Conservation (phyloP, 2,797 vertebrate genomes). For the Pogoniulus pusillus region DNA sequence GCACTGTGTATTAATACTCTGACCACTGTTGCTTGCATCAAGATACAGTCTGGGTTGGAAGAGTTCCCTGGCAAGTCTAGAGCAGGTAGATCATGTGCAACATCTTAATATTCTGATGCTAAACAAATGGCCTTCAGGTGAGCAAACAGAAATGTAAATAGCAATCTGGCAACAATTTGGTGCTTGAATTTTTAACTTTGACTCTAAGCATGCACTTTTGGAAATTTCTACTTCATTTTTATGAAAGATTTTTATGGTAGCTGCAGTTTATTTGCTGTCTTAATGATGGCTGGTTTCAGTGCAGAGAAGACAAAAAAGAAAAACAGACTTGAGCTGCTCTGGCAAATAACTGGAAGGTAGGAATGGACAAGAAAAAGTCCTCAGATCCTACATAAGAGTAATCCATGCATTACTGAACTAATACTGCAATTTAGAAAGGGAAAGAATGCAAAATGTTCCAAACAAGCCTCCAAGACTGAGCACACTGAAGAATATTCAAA, state of each 20-base stretch:
- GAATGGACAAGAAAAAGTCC: not conserved
- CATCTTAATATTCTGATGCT: not conserved
- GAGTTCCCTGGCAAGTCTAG: not conserved
- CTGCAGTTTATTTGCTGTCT: not conserved
- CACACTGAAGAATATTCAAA: not conserved
- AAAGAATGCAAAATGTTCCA: not conserved
- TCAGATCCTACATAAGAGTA: not conserved
- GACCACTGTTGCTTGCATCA: not conserved
- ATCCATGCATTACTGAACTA: not conserved
- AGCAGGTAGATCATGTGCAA: not conserved
- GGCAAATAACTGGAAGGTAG: not conserved
- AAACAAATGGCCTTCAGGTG: not conserved
- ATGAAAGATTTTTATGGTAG: not conserved
- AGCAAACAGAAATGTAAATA: not conserved
- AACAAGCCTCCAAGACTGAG: not conserved
- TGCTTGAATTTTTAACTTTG: too few relatives aligned
- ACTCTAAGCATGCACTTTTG: too few relatives aligned
- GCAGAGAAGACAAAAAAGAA: not conserved
- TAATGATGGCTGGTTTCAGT: not conserved
- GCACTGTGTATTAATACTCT: not conserved
- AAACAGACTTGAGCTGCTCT: not conserved
- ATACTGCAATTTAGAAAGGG: not conserved
- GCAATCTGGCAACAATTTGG: slow-evolving; percentile 1
- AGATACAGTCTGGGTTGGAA: not conserved
- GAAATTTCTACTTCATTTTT: not conserved